phyloP scores from a whole-genome alignment of 1,140 invertebrate species.

The Trissolcus basalis region DNA sequence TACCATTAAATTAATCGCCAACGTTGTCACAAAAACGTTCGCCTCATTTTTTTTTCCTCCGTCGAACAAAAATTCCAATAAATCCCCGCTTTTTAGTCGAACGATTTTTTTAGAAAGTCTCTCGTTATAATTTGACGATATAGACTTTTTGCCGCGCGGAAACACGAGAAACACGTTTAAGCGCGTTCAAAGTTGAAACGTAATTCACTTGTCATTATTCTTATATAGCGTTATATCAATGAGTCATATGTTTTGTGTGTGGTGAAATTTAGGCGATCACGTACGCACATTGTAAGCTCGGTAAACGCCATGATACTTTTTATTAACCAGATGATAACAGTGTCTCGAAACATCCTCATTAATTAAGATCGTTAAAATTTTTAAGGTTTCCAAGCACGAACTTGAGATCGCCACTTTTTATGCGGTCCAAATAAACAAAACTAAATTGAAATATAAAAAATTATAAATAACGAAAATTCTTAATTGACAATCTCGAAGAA shows the following conservation, averaged over 20 bases:
- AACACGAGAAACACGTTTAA: slow-evolving; percentile 36
- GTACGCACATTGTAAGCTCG: slow-evolving; percentile 30
- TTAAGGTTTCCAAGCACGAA: slow-evolving; percentile 32
- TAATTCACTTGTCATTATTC: slow-evolving; percentile 51
- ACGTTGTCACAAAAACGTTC: not conserved
- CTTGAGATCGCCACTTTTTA: not conserved
- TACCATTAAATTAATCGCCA: not conserved
- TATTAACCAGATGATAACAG: slow-evolving; percentile 49
- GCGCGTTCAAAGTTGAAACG: slow-evolving; percentile 50
- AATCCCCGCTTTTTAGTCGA: not conserved
- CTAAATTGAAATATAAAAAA: not conserved
- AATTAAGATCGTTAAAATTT: slow-evolving; percentile 50
- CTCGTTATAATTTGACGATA: slow-evolving; percentile 38
- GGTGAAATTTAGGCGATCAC: slow-evolving; percentile 47
- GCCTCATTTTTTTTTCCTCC: slow-evolving; percentile 2
- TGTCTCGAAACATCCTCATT: slow-evolving; percentile 48
- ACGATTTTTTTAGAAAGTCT: not conserved
- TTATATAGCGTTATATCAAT: slow-evolving; percentile 37
- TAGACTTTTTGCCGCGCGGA: slow-evolving; percentile 18
- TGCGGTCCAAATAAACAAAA: not conserved
- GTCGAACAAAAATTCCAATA: not conserved
- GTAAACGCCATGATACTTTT: slow-evolving; percentile 50
- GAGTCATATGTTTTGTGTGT: slow-evolving; percentile 43
- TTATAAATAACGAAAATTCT: not conserved
- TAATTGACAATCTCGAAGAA: too few species aligned